phyloP scores from a whole-genome alignment of 2,797 vertebrate species.

The Spheniscus humboldti region DNA sequence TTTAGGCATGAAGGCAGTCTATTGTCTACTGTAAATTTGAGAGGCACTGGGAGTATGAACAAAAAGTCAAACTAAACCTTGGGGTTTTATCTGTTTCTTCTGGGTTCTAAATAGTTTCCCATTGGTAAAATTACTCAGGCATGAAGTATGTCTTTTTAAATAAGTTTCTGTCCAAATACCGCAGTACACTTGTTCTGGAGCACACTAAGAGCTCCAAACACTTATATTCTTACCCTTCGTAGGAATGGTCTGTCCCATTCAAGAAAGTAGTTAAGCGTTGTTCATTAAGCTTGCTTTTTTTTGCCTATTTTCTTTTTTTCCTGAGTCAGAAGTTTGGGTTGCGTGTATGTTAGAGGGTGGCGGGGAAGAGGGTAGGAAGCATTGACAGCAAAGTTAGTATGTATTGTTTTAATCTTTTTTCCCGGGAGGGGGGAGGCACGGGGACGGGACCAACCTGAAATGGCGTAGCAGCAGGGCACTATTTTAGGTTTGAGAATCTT shows the following conservation, averaged over 20 bases:
- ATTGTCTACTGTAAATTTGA: not conserved
- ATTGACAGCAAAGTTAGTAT: not conserved
- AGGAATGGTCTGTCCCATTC: not conserved
- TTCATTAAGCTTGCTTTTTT: not conserved
- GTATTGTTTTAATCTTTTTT: not conserved
- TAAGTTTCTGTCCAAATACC: not conserved
- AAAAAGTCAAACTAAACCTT: not conserved
- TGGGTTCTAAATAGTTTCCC: not conserved
- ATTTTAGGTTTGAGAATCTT: not conserved
- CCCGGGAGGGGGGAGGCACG: no score
- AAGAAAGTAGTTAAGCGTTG: not conserved
- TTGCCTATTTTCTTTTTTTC: not conserved
- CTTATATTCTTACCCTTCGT: not conserved
- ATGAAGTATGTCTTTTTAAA: not conserved
- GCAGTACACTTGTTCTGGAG: not conserved
- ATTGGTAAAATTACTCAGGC: not conserved
- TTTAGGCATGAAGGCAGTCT: not conserved
- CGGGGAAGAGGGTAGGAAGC: not conserved
- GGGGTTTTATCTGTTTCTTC: not conserved
- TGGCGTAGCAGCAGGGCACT: not conserved
- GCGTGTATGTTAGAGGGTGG: rapidly evolving
- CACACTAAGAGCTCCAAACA: not conserved
- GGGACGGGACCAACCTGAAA: not conserved
- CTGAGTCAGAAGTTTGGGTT: not conserved
- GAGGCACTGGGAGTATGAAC: not conserved